A percentile compares a stretch with the other conserved stretches of the same genome.
These are phyloP conservation scores for Hephaestus fuliginosus DNA, from an alignment of 2,797 vertebrate genomes.

Conservation along the genomic window DNA sequence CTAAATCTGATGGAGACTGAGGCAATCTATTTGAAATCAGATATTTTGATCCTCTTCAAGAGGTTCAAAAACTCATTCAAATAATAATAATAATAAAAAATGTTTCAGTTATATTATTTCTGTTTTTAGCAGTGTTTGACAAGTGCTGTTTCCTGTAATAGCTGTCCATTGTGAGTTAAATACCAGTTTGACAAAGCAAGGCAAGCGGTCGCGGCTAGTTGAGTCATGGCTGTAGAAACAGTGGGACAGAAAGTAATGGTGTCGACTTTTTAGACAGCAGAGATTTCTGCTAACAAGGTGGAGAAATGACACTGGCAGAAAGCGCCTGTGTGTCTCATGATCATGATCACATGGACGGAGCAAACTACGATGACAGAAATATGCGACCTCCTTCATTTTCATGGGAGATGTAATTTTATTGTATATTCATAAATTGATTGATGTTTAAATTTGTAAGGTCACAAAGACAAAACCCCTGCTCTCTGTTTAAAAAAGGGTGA, in stretches of 20 bases:
- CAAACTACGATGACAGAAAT: not conserved
- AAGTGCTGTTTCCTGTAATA: not conserved
- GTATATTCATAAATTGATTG: not conserved
- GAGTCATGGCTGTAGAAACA: not conserved
- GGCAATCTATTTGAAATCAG: not conserved
- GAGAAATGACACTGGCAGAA: not conserved
- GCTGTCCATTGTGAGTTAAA: no score
- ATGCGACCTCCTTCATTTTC: not conserved
- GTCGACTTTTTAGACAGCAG: not conserved
- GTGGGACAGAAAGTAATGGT: not conserved
- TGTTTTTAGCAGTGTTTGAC: not conserved
- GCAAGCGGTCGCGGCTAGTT: not conserved
- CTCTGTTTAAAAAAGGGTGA: not conserved
- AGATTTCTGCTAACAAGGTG: not conserved
- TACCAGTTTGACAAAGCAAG: not conserved
- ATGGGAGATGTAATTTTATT: not conserved
- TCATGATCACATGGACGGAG: not conserved
- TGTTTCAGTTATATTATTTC: not conserved
- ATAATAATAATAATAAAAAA: not conserved
- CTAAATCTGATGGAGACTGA: not conserved
- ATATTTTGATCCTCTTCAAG: not conserved
- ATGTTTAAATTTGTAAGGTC: not conserved
- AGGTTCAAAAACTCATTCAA: not conserved
- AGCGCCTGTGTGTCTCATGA: not conserved
- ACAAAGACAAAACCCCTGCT: not conserved